Conservation (phyloP, 2,113 vertebrate species). For the Nicator chloris region DNA sequence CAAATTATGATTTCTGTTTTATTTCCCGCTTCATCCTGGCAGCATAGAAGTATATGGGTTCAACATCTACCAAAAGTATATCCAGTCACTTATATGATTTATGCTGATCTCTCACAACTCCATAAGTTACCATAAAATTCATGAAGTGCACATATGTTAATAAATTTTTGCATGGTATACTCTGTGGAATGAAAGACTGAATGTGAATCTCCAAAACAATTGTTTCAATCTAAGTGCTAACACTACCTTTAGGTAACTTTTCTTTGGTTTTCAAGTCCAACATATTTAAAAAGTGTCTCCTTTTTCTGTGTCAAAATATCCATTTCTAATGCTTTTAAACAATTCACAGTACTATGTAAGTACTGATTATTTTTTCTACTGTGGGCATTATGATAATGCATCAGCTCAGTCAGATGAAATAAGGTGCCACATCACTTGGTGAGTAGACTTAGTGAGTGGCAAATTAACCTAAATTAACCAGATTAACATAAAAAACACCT, state of each 20-base stretch:
- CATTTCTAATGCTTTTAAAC: not conserved
- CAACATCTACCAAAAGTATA: not conserved
- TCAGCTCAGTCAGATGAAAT: not conserved
- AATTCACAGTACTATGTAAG: not conserved
- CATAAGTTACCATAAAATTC: not conserved
- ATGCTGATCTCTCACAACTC: not conserved
- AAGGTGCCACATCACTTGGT: not conserved
- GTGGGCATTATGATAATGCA: not conserved
- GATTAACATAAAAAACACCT: not conserved
- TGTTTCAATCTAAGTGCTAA: not conserved
- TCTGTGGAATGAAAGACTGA: not conserved
- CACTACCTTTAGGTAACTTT: not conserved
- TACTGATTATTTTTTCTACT: not conserved
- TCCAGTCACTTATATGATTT: not conserved
- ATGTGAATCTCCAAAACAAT: not conserved
- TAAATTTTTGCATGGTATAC: not conserved
- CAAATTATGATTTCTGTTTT: not conserved
- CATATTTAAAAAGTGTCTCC: accelerated
- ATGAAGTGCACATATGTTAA: not conserved
- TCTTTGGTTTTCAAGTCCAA: not conserved
- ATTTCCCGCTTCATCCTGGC: not conserved
- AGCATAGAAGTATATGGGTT: not conserved
- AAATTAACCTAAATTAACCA: not conserved
- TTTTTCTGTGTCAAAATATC: not conserved
- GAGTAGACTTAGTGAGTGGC: not conserved